Base-by-base conservation (phyloP, 1,140 invertebrate genomes). In the Trichogramma pretiosum region DNA sequence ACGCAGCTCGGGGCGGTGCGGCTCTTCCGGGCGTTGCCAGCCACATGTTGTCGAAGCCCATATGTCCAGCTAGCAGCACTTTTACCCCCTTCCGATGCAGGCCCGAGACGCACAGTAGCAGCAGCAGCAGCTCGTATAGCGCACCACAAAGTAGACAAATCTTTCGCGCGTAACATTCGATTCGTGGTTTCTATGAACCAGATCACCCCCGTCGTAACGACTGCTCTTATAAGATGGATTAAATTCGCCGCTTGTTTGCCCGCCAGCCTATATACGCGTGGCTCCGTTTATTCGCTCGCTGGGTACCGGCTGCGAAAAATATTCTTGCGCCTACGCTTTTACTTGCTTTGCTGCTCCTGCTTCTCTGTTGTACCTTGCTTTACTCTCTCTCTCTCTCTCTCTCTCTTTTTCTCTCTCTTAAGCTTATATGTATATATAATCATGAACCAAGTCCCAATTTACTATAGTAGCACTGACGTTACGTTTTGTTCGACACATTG, bases 11-110 rank as follows among this genome's bases (percentile, higher is more conserved):
- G 24, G 24, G 24, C 24, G 11, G 24, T 28, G 48, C 36, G 35
- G 47, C 41, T 48, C 46, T 40, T 36, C 44, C 24, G 22, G 35
- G 34, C 32, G 18, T 26, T 42, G 40, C 40, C 23, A 41, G 37
- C 50, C 50, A 56, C 50, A 48, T 38, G 46, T 53, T 33, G 38
- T 32, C 38, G 35, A 19, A 22, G 23, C 26, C 36, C 48, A 54
- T 46, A 50, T 44, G 41, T 35, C 46, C 26, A 33, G 26, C 33
- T 42, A 22, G 19, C 19, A 23, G 7, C 21, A 14, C n/a, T 23
- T n/a, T 5, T 18, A 44, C 35, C 19, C 26, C 10, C 36, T 24
- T 45, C 19, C 2, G n/a, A 14, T 23, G 14, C 1, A 4, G 10
- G 3, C 4, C 5, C 4, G 30, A 33, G 14, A 9, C 30, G 19